Conservation (phyloP, 2,888 invertebrate species). For the Diaprepes abbreviatus region DNA sequence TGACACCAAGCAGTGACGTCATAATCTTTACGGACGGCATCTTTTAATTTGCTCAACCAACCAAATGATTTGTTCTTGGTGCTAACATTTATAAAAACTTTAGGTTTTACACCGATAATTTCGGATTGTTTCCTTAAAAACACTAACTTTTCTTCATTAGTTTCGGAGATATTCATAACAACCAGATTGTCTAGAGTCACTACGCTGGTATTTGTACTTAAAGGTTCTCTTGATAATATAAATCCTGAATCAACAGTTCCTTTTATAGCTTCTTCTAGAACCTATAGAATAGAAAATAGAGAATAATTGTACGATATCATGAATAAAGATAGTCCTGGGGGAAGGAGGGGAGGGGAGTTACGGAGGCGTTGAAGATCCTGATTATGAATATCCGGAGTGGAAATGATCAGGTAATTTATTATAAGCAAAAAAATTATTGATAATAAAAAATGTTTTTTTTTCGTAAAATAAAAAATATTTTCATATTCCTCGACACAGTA, state of each 20-base stretch:
- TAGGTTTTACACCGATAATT: conserved; percentile 59
- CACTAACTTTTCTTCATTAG: conserved; percentile 71
- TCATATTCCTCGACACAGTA: too few relatives aligned
- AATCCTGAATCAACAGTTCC: conserved; percentile 56
- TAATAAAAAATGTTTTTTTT: too few relatives aligned
- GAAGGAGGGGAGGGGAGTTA: too few relatives aligned
- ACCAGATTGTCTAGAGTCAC: neutral
- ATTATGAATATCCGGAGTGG: too few relatives aligned
- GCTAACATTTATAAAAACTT: conserved; percentile 19
- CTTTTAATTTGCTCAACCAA: conserved; percentile 70
- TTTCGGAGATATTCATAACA: conserved; percentile 65
- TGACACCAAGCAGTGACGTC: conserved; percentile 74
- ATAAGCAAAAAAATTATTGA: too few relatives aligned
- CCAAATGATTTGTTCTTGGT: neutral
- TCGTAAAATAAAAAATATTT: too few relatives aligned
- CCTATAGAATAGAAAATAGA: conserved; percentile 21
- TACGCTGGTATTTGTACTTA: conserved; percentile 2
- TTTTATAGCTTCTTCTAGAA: conserved; percentile 32
- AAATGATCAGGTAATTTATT: too few relatives aligned
- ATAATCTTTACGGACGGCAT: conserved; percentile 66
- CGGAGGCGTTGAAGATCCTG: too few relatives aligned
- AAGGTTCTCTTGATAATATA: conserved; percentile 38
- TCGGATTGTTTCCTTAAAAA: conserved; percentile 68
- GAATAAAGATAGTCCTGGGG: too few relatives aligned
- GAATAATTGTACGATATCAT: neutral